phyloP scores from a whole-genome alignment of 2,113 vertebrate species.

The Forbesichthys agassizii region DNA sequence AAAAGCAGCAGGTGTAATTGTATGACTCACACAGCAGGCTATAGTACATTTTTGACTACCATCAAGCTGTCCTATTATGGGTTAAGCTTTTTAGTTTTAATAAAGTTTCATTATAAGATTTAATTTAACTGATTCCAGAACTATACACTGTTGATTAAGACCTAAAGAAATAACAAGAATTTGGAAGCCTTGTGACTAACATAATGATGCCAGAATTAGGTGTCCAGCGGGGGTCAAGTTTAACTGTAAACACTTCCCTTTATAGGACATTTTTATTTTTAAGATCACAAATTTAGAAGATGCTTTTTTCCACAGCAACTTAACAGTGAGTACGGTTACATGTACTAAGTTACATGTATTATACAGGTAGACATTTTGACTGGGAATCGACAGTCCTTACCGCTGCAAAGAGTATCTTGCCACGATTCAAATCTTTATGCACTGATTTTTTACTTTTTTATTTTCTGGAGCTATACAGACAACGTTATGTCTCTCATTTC shows the following conservation, averaged over 20 bases:
- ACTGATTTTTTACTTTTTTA: too few species aligned
- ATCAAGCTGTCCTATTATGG: not conserved
- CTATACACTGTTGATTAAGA: not conserved
- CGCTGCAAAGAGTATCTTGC: too few species aligned
- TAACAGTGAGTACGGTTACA: too few species aligned
- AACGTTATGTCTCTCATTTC: too few species aligned
- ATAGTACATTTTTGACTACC: not conserved
- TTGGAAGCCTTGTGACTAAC: not conserved
- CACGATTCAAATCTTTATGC: too few species aligned
- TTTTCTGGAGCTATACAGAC: too few species aligned
- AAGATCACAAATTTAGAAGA: not conserved
- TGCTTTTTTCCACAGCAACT: not conserved
- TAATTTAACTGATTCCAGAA: not conserved
- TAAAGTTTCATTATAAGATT: not conserved
- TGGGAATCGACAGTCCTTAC: too few species aligned
- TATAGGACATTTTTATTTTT: conserved; percentile 9
- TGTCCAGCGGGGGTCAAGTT: not conserved
- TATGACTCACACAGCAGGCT: not conserved
- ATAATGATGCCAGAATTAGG: conserved; percentile 8
- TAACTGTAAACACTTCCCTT: conserved; percentile 17
- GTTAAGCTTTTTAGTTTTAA: not conserved
- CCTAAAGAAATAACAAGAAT: not conserved
- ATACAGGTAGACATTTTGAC: too few species aligned
- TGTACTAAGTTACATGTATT: too few species aligned
- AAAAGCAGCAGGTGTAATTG: not conserved